Conservation (phyloP, 2,888 invertebrate genomes). For the Nezara viridula region DNA sequence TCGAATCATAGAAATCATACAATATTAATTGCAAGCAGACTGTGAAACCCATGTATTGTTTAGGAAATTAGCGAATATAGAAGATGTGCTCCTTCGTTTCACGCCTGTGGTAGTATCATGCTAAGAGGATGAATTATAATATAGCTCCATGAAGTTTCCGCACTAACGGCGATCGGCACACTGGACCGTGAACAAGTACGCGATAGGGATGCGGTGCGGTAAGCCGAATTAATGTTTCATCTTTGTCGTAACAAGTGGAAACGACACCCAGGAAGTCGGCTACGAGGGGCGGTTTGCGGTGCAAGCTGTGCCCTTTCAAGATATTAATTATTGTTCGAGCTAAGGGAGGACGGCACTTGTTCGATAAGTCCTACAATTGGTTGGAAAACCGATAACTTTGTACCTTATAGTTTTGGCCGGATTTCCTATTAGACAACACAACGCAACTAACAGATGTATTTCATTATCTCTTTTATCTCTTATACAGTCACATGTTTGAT, state of each 20-base stretch:
- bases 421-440: background rate
- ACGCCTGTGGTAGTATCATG: background rate
- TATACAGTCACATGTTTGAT: too few relatives aligned
- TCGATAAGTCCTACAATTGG: background rate
- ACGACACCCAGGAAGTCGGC: background rate
- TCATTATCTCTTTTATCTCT: background rate
- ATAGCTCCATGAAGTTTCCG: background rate
- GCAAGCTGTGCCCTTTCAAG: conserved; percentile 5
- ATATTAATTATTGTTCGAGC: conserved; percentile 24
- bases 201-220: background rate
- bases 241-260: conserved; percentile 26
- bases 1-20: too few relatives aligned
- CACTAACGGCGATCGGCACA: background rate
- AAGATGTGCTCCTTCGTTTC: background rate
- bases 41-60: background rate
- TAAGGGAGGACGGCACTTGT: background rate
- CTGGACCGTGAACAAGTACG: background rate
- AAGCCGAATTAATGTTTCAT: conserved; percentile 33
- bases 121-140: background rate
- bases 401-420: background rate
- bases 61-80: background rate
- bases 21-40: too few relatives aligned
- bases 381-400: background rate
- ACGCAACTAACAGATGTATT: background rate
- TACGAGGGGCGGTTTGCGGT: background rate